These are phyloP conservation scores for Perithous albicinctus DNA, from an alignment of 2,888 invertebrate species.

Conservation along the genomic window DNA sequence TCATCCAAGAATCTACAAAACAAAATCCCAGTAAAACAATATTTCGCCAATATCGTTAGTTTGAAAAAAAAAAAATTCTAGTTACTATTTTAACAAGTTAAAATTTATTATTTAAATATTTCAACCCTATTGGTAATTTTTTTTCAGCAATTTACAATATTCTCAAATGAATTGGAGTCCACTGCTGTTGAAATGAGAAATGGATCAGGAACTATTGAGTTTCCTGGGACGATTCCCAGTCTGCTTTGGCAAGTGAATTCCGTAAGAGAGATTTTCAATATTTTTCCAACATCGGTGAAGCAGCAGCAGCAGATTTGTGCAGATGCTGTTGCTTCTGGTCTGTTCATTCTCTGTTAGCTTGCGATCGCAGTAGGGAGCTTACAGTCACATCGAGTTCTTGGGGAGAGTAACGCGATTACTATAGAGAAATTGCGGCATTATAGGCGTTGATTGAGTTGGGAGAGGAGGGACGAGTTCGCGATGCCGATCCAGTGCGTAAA, in stretches of 20 bases:
- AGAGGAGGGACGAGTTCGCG: conserved; percentile 76
- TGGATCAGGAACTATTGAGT: conserved; percentile 59
- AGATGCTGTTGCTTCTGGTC: conserved; percentile 4
- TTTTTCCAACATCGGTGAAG: conserved; percentile 66
- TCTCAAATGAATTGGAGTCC: not conserved
- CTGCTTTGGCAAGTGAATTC: conserved; percentile 9
- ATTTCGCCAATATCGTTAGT: no score
- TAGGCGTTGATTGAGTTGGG: conserved; percentile 83
- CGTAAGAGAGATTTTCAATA: conserved; percentile 68
- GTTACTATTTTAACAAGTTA: no score
- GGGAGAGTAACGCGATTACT: conserved; percentile 81
- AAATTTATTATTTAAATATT: not conserved
- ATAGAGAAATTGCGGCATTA: conserved; percentile 84
- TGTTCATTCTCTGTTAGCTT: conserved; percentile 10
- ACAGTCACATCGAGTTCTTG: conserved; percentile 60
- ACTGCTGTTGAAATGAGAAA: conserved; percentile 12
- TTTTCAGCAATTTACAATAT: not conserved
- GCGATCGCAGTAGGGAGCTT: conserved; percentile 26
- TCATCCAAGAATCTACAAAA: no score
- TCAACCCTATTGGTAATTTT: not conserved
- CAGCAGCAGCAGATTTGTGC: conserved; percentile 31
- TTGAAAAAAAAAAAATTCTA: no score
- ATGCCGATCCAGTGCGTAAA: conserved; percentile 66
- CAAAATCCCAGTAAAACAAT: no score
- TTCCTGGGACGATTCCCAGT: conserved; percentile 48